phyloP scores from a whole-genome alignment of 1,140 invertebrate genomes.

The Lethrus apterus region DNA sequence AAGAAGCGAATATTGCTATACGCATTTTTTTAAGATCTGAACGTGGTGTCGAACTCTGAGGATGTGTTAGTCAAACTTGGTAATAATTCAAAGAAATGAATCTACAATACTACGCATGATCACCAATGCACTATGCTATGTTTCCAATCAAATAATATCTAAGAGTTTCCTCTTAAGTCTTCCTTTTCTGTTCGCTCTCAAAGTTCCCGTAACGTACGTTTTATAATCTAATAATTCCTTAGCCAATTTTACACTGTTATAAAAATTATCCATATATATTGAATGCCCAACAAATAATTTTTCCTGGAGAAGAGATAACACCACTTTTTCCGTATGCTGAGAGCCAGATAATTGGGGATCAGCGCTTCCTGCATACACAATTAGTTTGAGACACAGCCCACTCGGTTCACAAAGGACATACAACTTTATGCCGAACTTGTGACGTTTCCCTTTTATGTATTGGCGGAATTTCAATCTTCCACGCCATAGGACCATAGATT shows the following conservation, averaged over 20 bases:
- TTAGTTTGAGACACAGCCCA: conserved; percentile 20
- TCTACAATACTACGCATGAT: no score
- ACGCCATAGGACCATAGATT: conserved; percentile 32
- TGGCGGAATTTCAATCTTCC: conserved; percentile 31
- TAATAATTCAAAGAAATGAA: no score
- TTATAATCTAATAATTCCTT: conserved; percentile 16
- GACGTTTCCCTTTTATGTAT: conserved; percentile 33
- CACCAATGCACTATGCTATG: not conserved
- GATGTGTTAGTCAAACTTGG: no score
- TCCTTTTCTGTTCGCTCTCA: conserved; percentile 21
- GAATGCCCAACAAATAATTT: conserved; percentile 18
- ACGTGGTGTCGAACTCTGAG: not conserved
- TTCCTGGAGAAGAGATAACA: conserved; percentile 15
- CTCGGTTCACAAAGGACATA: conserved; percentile 23
- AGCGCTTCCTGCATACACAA: conserved; percentile 21
- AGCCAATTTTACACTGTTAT: conserved; percentile 18
- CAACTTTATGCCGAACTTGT: conserved; percentile 31
- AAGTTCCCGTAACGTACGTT: conserved; percentile 24
- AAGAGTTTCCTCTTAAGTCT: conserved; percentile 19
- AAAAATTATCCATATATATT: conserved; percentile 27
- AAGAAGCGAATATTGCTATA: no score
- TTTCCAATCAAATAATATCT: not conserved
- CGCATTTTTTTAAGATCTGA: no score
- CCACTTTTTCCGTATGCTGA: conserved; percentile 16
- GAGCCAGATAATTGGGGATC: conserved; percentile 2